phyloP scores from a whole-genome alignment of 2,113 vertebrate genomes.

The Kryptolebias marmoratus region DNA sequence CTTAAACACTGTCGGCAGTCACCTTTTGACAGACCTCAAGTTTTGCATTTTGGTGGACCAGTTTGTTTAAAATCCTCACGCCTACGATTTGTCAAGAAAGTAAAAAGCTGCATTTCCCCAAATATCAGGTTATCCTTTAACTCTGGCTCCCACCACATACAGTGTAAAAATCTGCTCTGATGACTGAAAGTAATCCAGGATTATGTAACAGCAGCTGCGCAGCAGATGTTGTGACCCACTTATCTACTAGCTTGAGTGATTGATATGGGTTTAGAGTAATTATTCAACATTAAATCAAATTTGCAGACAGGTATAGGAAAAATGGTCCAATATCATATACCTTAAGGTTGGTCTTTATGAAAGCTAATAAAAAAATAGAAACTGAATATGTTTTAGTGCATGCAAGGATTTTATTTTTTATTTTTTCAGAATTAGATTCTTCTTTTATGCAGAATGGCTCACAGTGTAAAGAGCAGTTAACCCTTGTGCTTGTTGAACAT shows the following conservation, averaged over 20 bases:
- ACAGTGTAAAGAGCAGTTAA: neutral
- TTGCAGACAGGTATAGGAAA: constrained; percentile 50
- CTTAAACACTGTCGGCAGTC: neutral
- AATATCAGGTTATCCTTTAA: constrained; percentile 24
- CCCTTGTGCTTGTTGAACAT: constrained; percentile 27
- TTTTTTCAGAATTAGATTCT: too few species aligned
- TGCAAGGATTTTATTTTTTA: too few species aligned
- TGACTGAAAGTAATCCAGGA: constrained; percentile 39
- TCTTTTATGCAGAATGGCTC: too few species aligned
- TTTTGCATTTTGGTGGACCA: constrained; percentile 1
- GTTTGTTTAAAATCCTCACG: constrained; percentile 7
- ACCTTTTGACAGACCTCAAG: constrained; percentile 1
- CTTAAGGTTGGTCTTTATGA: constrained; percentile 1
- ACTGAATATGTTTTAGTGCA: too few species aligned
- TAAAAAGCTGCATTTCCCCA: neutral
- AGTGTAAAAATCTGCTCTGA: constrained; percentile 34
- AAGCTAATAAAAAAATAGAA: neutral
- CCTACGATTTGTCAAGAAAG: constrained; percentile 2
- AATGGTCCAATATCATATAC: constrained; percentile 20
- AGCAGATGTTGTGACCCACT: constrained; percentile 65
- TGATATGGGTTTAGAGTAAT: constrained; percentile 52
- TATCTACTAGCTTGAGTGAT: constrained; percentile 52
- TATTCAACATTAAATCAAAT: constrained; percentile 64
- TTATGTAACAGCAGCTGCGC: constrained; percentile 57
- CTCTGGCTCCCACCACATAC: neutral